Evolutionary conservation across 23 tunicate genomes (phyloP), one percentile per base, ranked within the genome.

Genomic region (Ascidia mentula): DNA sequence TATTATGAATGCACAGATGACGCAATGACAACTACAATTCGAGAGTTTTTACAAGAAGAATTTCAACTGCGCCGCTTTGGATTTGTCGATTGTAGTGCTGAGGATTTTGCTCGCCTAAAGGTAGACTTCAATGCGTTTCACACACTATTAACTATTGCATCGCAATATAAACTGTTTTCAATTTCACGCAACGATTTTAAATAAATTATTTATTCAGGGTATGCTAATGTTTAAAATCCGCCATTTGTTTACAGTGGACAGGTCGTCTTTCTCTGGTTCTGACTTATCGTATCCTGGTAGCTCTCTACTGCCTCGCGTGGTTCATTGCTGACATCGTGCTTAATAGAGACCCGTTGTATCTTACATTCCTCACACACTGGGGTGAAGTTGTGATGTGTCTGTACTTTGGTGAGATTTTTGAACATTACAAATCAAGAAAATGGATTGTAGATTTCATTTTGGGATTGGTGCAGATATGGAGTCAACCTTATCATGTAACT

Each of bases 321-420:
- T 45, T 87, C 24, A 37, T 81, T 0, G 77, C 72, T 31, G 91
- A 87, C 65, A 32, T 87, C 30, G 69, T 69, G 18, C 22, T 38
- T 59, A 87, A 75, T 59, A 61, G 40, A 18, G 85, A 87, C 39
- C 85, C 86, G 8, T 69, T 18, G 20, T 87, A 87, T 39, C 32
- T 18, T 24, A 28, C 86, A 18, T 87, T 37, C 59, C 40, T 87
- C 28, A 87, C 85, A 36, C 81, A 87, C 72, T 87, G 85, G 91
- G 82, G 76, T 28, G 78, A 87, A 34, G 32, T 76, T 12, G 6
- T 61, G 31, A 80, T 80, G 85, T 34, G 59, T 22, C 72, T 75
- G 12, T 87, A 87, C 35, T 81, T 87, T 53, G 39, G 91, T 87
- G 38, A 86, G 83, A 77, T 6, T 12, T 22, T 79, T n/a, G n/a